Percentiles rank a stretch among this genome's conserved stretches.
Conservation (phyloP, 2,888 invertebrate species). For the Pecten maximus region DNA sequence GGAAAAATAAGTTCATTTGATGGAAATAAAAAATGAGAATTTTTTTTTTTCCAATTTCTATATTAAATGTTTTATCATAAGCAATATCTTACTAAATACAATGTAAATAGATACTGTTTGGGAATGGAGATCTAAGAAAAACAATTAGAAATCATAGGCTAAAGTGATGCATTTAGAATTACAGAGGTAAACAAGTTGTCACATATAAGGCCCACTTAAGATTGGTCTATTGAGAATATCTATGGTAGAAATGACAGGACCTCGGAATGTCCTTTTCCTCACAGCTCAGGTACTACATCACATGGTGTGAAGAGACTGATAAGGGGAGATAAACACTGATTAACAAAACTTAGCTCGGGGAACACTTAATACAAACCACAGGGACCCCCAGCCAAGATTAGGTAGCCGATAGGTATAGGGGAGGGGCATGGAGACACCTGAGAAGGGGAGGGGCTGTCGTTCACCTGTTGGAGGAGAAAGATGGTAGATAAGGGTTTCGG, state of each 20-base stretch:
- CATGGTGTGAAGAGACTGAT: background rate
- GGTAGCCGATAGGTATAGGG: background rate
- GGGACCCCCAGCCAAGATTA: slow-evolving; percentile 5
- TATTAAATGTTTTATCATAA: too few relatives aligned
- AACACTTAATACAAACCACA: background rate
- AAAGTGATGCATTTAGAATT: background rate
- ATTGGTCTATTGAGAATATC: background rate
- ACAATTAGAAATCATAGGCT: background rate
- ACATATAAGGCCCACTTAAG: background rate
- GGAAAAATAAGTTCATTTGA: too few relatives aligned
- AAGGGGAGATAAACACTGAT: slow-evolving; percentile 26
- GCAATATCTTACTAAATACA: background rate
- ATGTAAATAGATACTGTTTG: background rate
- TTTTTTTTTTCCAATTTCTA: too few relatives aligned
- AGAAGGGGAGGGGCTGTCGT: slow-evolving; percentile 5
- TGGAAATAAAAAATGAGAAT: too few relatives aligned
- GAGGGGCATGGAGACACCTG: slow-evolving; percentile 15
- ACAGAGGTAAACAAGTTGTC: slow-evolving; percentile 1
- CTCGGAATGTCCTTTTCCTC: background rate
- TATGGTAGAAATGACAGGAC: background rate
- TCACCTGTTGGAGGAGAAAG: background rate
- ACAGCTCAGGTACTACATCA: background rate
- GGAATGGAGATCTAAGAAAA: background rate
- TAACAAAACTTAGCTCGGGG: background rate
- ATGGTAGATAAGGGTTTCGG: background rate